These are phyloP conservation scores for Mellilla xanthometata DNA, from an alignment of 2,888 invertebrate species.

Conservation along the genomic window DNA sequence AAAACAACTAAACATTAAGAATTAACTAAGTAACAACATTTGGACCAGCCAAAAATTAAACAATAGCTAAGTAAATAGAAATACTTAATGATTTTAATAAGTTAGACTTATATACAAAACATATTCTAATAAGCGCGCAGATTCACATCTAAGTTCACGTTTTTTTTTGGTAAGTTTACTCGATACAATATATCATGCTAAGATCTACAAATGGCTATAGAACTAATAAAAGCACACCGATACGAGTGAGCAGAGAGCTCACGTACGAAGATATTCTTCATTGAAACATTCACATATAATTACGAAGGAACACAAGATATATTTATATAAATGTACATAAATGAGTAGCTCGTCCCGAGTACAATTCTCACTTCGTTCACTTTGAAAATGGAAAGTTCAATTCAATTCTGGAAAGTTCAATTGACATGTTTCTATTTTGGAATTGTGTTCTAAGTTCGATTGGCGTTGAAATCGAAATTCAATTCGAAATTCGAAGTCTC, in stretches of 20 bases:
- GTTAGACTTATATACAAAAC: constrained; percentile 27
- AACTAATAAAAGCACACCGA: constrained; percentile 45
- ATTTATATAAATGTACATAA: too few relatives aligned
- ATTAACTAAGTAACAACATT: constrained; percentile 14
- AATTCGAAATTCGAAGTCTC: constrained; percentile 7
- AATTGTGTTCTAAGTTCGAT: constrained; percentile 10
- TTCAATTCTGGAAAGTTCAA: constrained; percentile 23
- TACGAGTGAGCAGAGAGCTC: constrained; percentile 43
- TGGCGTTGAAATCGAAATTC: constrained; percentile 6
- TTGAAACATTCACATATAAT: constrained; percentile 10
- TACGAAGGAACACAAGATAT: constrained; percentile 12
- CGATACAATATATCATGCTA: constrained; percentile 33
- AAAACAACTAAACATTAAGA: constrained; percentile 2
- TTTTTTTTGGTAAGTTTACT: constrained; percentile 28
- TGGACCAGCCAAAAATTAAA: constrained; percentile 53
- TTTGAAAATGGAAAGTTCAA: constrained; percentile 12
- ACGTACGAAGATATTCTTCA: constrained; percentile 17
- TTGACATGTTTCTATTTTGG: constrained; percentile 27
- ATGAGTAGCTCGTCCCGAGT: constrained; percentile 5
- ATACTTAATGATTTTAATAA: constrained; percentile 4
- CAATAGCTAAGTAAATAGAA: constrained; percentile 27
- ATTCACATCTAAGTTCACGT: constrained; percentile 32
- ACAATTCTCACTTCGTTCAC: constrained; percentile 15
- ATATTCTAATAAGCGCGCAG: constrained; percentile 37
- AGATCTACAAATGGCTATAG: constrained; percentile 23